Conservation (phyloP, 2,888 invertebrate species). For the Netelia virgata region DNA sequence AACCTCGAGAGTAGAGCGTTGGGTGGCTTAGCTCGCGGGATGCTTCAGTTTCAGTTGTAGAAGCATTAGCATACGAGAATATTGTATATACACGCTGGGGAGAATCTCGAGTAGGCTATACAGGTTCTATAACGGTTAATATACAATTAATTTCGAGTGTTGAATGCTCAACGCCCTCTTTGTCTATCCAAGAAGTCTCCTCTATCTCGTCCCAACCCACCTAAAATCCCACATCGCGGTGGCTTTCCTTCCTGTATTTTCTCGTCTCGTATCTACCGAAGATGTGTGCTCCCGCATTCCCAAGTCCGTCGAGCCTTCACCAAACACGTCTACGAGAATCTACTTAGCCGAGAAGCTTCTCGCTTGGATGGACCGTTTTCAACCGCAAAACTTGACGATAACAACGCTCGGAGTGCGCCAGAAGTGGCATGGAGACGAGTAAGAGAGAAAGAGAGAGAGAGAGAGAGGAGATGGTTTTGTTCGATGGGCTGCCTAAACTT, state of each 20-base stretch:
- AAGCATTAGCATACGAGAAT: conserved; percentile 35
- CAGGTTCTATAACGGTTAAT: conserved; percentile 43
- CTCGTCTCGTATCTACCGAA: conserved; percentile 12
- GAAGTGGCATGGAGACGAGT: background rate
- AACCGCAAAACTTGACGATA: conserved; percentile 62
- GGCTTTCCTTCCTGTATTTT: conserved; percentile 7
- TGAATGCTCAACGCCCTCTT: conserved; percentile 34
- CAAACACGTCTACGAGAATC: conserved; percentile 48
- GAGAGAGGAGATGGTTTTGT: background rate
- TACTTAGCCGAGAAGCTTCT: conserved; percentile 55
- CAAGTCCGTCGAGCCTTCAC: conserved; percentile 40
- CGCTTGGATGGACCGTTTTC: conserved; percentile 45
- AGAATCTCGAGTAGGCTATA: conserved; percentile 27
- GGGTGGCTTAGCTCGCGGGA: conserved; percentile 14
- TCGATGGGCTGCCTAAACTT: conserved; percentile 2
- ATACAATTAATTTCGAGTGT: conserved; percentile 63
- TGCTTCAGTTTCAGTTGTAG: conserved; percentile 49
- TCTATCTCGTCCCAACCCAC: background rate
- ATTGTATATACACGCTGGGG: background rate
- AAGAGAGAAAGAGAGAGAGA: conserved; percentile 40
- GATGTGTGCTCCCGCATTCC: conserved; percentile 48
- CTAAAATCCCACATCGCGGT: background rate
- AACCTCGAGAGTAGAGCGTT: conserved; percentile 1
- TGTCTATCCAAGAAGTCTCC: background rate
- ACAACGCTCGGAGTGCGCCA: conserved; percentile 39